Percentiles rank a stretch among this genome's conserved stretches.
phyloP scores from a whole-genome alignment of 2,113 vertebrate species.

The Silurus asotus region DNA sequence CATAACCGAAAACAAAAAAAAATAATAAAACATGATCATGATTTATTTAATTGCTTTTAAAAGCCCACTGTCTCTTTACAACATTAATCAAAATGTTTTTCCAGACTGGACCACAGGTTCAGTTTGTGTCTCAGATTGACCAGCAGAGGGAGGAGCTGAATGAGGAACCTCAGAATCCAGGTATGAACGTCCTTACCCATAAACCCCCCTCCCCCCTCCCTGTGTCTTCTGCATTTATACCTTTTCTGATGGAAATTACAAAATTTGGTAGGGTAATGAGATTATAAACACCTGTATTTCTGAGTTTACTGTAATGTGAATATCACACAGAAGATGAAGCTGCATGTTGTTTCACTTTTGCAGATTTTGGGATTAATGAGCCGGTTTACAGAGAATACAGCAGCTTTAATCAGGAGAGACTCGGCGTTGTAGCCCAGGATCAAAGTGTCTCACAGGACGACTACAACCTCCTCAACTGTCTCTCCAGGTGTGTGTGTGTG shows the following conservation, averaged over 20 bases:
- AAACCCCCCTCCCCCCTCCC: neutral
- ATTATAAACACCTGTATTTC: neutral
- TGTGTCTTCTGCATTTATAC: neutral
- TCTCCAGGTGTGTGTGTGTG: constrained; percentile 71
- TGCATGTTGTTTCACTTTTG: constrained; percentile 3
- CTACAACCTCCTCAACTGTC: constrained; percentile 87
- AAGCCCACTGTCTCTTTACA: neutral
- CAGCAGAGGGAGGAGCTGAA: constrained; percentile 72
- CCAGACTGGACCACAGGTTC: constrained; percentile 89
- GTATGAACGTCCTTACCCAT: constrained; percentile 62
- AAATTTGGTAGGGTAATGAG: neutral
- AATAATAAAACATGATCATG: neutral
- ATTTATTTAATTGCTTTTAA: neutral
- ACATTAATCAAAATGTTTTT: constrained; percentile 30
- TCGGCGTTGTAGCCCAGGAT: constrained; percentile 64
- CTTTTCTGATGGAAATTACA: too few relatives aligned
- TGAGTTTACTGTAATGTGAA: neutral
- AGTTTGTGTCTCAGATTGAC: constrained; percentile 81
- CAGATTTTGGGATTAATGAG: constrained; percentile 52
- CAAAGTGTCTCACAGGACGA: constrained; percentile 61
- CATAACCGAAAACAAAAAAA: neutral
- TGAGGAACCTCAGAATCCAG: constrained; percentile 72
- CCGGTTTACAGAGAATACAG: constrained; percentile 75
- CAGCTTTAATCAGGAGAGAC: constrained; percentile 70
- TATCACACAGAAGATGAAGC: neutral